Evolutionary conservation across 2,113 vertebrate genomes (phyloP).

Genomic region (Crotalus helleri): DNA sequence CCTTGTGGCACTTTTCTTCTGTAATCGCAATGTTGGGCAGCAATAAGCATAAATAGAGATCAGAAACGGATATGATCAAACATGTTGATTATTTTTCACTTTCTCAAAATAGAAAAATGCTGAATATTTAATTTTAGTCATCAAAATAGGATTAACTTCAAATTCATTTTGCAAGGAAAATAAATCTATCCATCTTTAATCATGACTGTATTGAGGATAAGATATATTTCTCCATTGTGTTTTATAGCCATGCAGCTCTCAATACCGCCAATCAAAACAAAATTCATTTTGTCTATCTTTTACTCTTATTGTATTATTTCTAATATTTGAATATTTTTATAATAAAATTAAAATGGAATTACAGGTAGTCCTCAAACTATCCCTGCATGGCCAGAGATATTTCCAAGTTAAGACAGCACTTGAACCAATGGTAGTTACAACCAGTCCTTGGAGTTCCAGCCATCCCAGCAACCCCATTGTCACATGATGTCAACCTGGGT

Average conservation of each 20-base stretch:
- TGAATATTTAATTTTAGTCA: background rate
- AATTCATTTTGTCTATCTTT: background rate
- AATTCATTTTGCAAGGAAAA: background rate
- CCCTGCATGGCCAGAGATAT: background rate
- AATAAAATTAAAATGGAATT: background rate
- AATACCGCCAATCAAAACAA: background rate
- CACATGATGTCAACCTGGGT: background rate
- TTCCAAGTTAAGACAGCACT: background rate
- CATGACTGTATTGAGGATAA: background rate
- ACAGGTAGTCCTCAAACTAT: background rate
- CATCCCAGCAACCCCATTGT: background rate
- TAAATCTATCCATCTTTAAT: background rate
- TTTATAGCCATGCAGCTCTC: background rate
- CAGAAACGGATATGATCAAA: background rate
- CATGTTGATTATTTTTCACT: background rate
- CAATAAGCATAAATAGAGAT: background rate
- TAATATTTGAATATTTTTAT: background rate
- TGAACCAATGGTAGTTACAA: background rate
- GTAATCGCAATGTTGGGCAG: conserved; percentile 28
- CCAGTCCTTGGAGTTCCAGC: background rate
- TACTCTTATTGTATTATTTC: background rate
- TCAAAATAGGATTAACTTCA: background rate
- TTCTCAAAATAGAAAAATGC: conserved; percentile 12
- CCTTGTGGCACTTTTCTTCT: conserved; percentile 46
- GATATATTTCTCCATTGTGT: background rate